Evolutionary conservation across 1,140 invertebrate species (phyloP), one percentile per base, ranked within the genome.

Genomic region (Procambarus clarkii): DNA sequence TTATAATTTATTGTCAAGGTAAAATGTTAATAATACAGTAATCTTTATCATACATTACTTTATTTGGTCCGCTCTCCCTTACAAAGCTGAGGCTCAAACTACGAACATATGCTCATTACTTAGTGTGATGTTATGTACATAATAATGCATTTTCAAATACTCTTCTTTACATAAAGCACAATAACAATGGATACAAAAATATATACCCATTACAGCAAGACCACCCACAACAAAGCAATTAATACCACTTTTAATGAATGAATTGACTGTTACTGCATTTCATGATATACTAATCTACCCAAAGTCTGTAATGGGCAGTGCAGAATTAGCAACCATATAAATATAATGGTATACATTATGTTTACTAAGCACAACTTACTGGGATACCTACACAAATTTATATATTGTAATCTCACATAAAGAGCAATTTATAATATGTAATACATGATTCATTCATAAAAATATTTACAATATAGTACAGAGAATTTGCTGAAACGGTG

Each of bases 381-480:
- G 34, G 7, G 46, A 54, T 86, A 78, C 76, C 76, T 86, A 45
- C 54, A 74, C 54, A 34, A 78, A 58, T 8, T 77, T 58, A 77
- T 74, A 24, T 77, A 86, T 74, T 54, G 54, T 34, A 44, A 45
- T 44, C 76, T 54, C n/a, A 13, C 24, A 21, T 58, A 78, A 77
- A 74, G 54, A 48, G 13, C 9, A 86, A 76, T 24, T 21, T 82
- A 71, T 83, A 69, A 78, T 82, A 74, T 80, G 87, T 83, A 89
- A 89, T 89, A 74, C 46, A 76, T 69, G 45, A 86, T 50, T 50
- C 34, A 45, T 88, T 88, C 74, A 90, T 78, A 90, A 91, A 71
- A 90, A 13, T 91, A 91, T 91, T 54, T 91, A 91, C 88, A 91
- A 60, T 91, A 91, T 91, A n/a, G 50, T 91, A 91, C 88, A 91